These are phyloP conservation scores for Rhea americana DNA, from an alignment of 2,113 vertebrate species.

Conservation along the genomic window DNA sequence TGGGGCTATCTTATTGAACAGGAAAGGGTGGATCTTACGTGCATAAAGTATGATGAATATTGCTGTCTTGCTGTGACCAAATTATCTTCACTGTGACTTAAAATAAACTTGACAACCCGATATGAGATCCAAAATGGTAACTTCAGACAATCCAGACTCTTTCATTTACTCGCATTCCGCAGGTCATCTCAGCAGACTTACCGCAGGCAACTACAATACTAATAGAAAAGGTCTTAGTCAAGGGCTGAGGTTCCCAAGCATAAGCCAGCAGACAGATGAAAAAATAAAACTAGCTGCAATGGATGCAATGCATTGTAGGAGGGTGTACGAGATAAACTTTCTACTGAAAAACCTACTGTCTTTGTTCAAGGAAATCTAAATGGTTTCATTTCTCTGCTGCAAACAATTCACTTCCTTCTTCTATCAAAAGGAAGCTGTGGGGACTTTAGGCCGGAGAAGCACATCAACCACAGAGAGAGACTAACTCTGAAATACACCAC, in stretches of 20 bases:
- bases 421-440: constrained; percentile 27
- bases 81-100: constrained; percentile 10
- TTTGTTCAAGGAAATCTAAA: constrained; percentile 35
- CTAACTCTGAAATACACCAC: constrained; percentile 53
- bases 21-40: neutral
- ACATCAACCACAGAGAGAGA: constrained; percentile 52
- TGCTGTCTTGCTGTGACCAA: constrained; percentile 24
- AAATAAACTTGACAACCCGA: neutral
- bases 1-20: neutral
- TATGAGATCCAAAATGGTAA: neutral
- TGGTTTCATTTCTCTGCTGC: constrained; percentile 50
- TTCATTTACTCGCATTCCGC: neutral
- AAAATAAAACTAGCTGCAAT: neutral
- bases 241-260: neutral
- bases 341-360: neutral
- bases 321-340: neutral
- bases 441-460: constrained; percentile 42
- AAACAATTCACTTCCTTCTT: constrained; percentile 59
- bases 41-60: neutral
- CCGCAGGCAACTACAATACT: neutral
- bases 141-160: neutral
- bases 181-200: neutral
- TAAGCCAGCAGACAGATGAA: neutral
- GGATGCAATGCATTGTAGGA: neutral
- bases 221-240: neutral